Evolutionary conservation across 1,140 invertebrate species (phyloP).

Genomic region (Phthorimaea operculella): DNA sequence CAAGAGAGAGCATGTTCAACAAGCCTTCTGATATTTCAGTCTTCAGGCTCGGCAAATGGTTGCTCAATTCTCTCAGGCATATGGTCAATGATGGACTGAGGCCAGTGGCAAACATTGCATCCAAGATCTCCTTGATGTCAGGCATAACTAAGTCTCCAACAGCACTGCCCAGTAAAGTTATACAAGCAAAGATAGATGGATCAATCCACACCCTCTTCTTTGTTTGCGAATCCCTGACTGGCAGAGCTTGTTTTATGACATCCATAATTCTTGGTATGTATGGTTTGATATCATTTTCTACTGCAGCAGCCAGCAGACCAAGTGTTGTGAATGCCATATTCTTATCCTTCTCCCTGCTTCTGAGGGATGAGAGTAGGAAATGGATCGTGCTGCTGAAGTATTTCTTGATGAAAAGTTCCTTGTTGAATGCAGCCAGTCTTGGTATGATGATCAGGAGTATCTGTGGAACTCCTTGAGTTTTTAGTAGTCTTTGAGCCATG

Average conservation of each 20-base stretch:
- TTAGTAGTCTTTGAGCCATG: slow-evolving; percentile 79
- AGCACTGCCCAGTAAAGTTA: slow-evolving; percentile 92
- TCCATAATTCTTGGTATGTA: slow-evolving; percentile 90
- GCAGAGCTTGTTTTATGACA: slow-evolving; percentile 82
- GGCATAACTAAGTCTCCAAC: slow-evolving; percentile 78
- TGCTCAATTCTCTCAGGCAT: slow-evolving; percentile 89
- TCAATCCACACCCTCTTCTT: slow-evolving; percentile 83
- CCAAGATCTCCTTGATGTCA: slow-evolving; percentile 88
- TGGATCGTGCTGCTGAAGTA: slow-evolving; percentile 82
- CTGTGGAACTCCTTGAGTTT: slow-evolving; percentile 87
- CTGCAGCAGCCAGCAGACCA: slow-evolving; percentile 91
- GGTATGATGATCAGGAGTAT: slow-evolving; percentile 89
- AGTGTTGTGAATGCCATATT: slow-evolving; percentile 89
- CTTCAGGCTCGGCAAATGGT: slow-evolving; percentile 88
- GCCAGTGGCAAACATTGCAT: slow-evolving; percentile 92
- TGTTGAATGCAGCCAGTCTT: slow-evolving; percentile 93
- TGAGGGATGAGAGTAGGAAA: slow-evolving; percentile 81
- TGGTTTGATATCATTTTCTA: slow-evolving; percentile 82
- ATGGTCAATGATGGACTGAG: slow-evolving; percentile 91
- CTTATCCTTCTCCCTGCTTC: slow-evolving; percentile 84
- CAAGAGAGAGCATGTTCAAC: slow-evolving; percentile 85
- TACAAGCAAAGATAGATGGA: slow-evolving; percentile 92
- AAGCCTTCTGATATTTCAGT: slow-evolving; percentile 92
- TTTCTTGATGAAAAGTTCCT: slow-evolving; percentile 80
- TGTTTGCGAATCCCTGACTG: slow-evolving; percentile 78